These are phyloP conservation scores for Petaurus breviceps DNA, from an alignment of 2,113 vertebrate genomes.

Conservation along the genomic window DNA sequence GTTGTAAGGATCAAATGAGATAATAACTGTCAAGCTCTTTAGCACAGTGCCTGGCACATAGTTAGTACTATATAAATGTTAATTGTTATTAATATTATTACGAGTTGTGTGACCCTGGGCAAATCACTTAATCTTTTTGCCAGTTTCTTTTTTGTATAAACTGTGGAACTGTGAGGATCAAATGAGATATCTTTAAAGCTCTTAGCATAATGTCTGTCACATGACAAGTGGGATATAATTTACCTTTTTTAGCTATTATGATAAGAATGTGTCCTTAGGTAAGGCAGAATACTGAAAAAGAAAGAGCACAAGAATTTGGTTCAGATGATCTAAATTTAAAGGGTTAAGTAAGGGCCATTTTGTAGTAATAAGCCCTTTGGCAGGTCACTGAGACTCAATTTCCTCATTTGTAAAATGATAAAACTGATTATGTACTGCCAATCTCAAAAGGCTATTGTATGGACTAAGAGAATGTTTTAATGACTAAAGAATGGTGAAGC, in stretches of 20 bases:
- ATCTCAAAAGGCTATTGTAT: neutral
- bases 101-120: neutral
- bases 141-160: neutral
- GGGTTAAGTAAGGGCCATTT: neutral
- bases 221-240: neutral
- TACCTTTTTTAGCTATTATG: neutral
- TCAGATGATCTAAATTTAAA: neutral
- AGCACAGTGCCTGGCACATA: neutral
- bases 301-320: neutral
- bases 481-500: neutral
- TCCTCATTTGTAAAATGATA: neutral
- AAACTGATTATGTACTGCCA: neutral
- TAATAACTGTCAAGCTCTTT: neutral
- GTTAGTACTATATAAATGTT: neutral
- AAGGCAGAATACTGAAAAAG: neutral
- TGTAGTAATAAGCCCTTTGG: neutral
- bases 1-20: neutral
- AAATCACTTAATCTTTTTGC: neutral
- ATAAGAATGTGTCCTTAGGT: neutral
- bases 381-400: neutral
- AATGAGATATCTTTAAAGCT: neutral
- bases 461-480: neutral
- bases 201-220: neutral
- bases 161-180: neutral
- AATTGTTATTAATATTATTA: neutral